phyloP scores from a whole-genome alignment of 2,113 vertebrate genomes.

The Colius striatus region DNA sequence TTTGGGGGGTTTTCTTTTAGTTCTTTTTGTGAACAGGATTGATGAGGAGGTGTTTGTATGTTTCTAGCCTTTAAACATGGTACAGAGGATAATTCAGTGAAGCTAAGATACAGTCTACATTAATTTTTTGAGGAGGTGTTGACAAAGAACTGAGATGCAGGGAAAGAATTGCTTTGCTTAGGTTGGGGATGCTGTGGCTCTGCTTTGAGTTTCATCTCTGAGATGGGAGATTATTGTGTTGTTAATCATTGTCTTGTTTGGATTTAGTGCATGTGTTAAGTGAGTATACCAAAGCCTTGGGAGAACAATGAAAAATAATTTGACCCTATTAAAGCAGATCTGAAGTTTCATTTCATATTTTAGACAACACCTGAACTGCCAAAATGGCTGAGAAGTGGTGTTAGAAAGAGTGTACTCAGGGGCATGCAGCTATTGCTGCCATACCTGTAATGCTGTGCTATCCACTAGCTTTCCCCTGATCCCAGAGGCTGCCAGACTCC shows the following conservation, averaged over 20 bases:
- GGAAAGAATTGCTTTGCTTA: not conserved
- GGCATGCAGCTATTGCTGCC: accelerated
- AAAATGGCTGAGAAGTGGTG: not conserved
- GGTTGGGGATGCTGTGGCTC: conserved; percentile 32
- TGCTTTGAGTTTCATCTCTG: conserved; percentile 11
- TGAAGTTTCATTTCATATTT: not conserved
- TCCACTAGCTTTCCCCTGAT: not conserved
- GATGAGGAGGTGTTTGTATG: not conserved
- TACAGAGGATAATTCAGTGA: not conserved
- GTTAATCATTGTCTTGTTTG: not conserved
- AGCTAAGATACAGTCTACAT: not conserved
- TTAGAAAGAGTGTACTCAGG: not conserved
- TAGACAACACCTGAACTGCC: not conserved
- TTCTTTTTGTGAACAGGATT: not conserved
- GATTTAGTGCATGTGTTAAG: not conserved
- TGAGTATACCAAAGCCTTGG: not conserved
- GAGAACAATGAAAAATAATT: not conserved
- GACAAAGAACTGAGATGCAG: not conserved
- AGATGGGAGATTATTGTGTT: not conserved
- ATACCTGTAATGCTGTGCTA: not conserved
- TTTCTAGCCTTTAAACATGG: not conserved
- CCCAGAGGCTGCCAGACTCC: not conserved
- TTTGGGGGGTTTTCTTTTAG: not conserved
- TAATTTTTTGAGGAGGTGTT: not conserved
- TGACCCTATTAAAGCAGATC: not conserved